A percentile compares a stretch with the other conserved stretches of the same genome.
Evolutionary conservation across 2,797 vertebrate genomes (phyloP).

Genomic region (Pterois miles): DNA sequence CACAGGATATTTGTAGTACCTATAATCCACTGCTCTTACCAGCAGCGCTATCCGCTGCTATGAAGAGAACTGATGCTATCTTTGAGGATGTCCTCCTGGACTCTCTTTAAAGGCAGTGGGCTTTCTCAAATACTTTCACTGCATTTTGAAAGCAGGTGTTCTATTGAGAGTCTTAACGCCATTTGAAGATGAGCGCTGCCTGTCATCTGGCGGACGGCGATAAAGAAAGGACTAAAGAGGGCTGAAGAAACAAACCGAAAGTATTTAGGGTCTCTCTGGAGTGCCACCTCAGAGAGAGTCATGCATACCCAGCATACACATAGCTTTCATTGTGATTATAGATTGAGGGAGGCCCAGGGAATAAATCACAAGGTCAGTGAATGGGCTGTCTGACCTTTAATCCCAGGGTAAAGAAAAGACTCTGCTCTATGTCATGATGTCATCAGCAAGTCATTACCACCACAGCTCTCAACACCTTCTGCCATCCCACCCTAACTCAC

Average conservation of each 20-base stretch:
- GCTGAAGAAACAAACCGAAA: constrained; percentile 35
- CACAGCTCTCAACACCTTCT: constrained; percentile 78
- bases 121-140: constrained; percentile 56
- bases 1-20: constrained; percentile 36
- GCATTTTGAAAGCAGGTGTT: constrained; percentile 51
- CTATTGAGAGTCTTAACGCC: constrained; percentile 29
- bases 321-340: constrained; percentile 77
- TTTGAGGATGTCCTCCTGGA: constrained; percentile 37
- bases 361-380: constrained; percentile 82
- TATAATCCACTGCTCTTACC: constrained; percentile 40
- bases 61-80: constrained; percentile 55
- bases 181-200: constrained; percentile 32
- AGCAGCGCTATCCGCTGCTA: constrained; percentile 34
- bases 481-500: constrained; percentile 47
- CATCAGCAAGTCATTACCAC: constrained; percentile 80
- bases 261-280: constrained; percentile 24
- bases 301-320: constrained; percentile 67
- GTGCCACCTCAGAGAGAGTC: constrained; percentile 52
- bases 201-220: constrained; percentile 23
- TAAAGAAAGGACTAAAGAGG: constrained; percentile 46
- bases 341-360: constrained; percentile 66
- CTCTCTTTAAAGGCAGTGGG: constrained; percentile 5
- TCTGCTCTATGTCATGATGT: constrained; percentile 79
- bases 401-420: constrained; percentile 70
- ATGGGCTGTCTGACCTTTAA: constrained; percentile 79